Evolutionary conservation across 1,140 invertebrate species (phyloP), one percentile per base, ranked within the genome.

Genomic region (Caenorhabditis inopinata): DNA sequence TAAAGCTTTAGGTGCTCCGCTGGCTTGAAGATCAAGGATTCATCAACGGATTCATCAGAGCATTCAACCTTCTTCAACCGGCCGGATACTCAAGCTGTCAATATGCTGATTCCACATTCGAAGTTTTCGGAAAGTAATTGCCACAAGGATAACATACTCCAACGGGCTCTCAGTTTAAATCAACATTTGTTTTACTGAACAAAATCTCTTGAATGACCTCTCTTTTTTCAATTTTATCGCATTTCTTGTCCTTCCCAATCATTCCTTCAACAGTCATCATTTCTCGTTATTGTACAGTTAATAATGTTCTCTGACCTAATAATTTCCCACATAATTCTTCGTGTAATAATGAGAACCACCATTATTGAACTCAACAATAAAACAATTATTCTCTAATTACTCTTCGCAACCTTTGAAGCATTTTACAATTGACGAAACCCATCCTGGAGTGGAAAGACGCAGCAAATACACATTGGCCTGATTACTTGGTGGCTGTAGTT

Each of bases 1-100:
- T 78, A n/a, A 2, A 35, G 53, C 23, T 51, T 84, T n/a, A 87
- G 77, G 87, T 88, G 38, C 82, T 88, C 32, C 83, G 86, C 16
- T 88, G 87, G 87, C 82, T 88, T 6, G 87, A 88, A 48, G 88
- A 88, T 46, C 85, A 88, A 83, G 87, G 87, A 29, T 88, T 88
- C 75, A 85, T 88, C 78, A 88, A 88, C 76, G 87, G 83, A 32
- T 88, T 89, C 73, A 83, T 88, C 18, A 76, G 87, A n/a, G 87
- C 87, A 25, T 88, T 88, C 85, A 89, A 89, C 76, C 74, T 87
- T 48, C 83, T 87, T 14, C 87, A 87, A 76, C 87, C 87, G 14
- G 87, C 87, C 18, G 78, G 76, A 18, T 88, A 88, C 83, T 76
- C 76, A 23, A 80, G 68, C 46, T 88, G 87, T 68, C 87, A 88